A percentile compares a stretch with the other conserved stretches of the same genome.
Conservation (phyloP, 2,113 vertebrate genomes). For the Tachysurus fulvidraco region DNA sequence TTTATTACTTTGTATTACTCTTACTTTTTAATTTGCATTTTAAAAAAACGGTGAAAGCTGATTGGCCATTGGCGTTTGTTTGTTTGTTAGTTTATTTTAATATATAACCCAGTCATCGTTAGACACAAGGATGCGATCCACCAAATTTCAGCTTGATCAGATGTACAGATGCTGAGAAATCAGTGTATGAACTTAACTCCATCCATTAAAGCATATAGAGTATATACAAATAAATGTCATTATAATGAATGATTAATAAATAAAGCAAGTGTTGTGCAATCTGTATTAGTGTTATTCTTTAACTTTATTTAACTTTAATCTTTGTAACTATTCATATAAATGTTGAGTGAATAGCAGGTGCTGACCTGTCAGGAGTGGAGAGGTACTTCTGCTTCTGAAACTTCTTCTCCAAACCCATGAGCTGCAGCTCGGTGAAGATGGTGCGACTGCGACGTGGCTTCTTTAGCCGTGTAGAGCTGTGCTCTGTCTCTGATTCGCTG, state of each 20-base stretch:
- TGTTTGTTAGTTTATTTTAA: too few species aligned
- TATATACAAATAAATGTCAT: not conserved
- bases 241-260: not conserved
- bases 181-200: not conserved
- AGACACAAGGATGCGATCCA: not conserved
- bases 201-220: not conserved
- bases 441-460: conserved; percentile 93
- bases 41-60: not conserved
- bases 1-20: not conserved
- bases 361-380: conserved; percentile 96
- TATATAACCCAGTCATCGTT: not conserved
- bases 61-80: not conserved
- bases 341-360: not conserved
- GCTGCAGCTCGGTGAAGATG: conserved; percentile 97
- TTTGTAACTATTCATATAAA: not conserved
- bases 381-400: conserved; percentile 99
- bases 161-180: not conserved
- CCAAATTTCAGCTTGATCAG: not conserved
- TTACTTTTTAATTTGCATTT: not conserved
- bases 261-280: not conserved
- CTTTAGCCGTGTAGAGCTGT: conserved; percentile 78
- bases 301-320: not conserved
- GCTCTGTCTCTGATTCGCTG: conserved; percentile 93
- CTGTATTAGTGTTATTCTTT: not conserved
- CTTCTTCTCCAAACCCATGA: conserved; percentile 98